A percentile compares a stretch with the other conserved stretches of the same genome.
Evolutionary conservation across 2,888 invertebrate genomes (phyloP).

Genomic region (Erebia aethiops): DNA sequence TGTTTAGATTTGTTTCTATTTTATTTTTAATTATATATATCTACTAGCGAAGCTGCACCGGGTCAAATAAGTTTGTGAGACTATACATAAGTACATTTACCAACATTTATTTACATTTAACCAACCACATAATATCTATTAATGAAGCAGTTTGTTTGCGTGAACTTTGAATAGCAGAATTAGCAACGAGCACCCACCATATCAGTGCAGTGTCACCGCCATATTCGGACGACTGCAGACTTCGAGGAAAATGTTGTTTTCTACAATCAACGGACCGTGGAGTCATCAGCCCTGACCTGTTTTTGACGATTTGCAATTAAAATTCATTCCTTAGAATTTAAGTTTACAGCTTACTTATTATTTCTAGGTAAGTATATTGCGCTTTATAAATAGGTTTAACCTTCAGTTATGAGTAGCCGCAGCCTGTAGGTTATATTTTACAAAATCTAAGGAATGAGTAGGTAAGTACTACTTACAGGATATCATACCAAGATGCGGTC

Average conservation of each 20-base stretch:
- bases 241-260: conserved; percentile 43
- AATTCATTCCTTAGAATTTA: conserved; percentile 26
- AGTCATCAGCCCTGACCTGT: conserved; percentile 43
- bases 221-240: conserved; percentile 30
- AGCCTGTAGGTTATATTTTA: neutral
- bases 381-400: neutral
- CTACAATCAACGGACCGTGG: conserved; percentile 33
- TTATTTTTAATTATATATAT: too few species aligned
- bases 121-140: neutral
- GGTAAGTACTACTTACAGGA: neutral
- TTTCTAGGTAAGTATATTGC: neutral
- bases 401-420: neutral
- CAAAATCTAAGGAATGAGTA: neutral
- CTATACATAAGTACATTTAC: too few species aligned
- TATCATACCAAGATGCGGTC: too few species aligned
- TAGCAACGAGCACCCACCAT: conserved; percentile 20
- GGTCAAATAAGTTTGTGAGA: too few species aligned
- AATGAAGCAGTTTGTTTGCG: neutral
- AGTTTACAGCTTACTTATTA: neutral
- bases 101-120: too few species aligned
- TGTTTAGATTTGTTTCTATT: too few species aligned
- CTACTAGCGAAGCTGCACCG: too few species aligned
- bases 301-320: conserved; percentile 25
- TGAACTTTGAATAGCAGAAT: conserved; percentile 7
- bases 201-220: conserved; percentile 19